Base-by-base conservation (phyloP, 2,888 invertebrate genomes). In the Apamea anceps region DNA sequence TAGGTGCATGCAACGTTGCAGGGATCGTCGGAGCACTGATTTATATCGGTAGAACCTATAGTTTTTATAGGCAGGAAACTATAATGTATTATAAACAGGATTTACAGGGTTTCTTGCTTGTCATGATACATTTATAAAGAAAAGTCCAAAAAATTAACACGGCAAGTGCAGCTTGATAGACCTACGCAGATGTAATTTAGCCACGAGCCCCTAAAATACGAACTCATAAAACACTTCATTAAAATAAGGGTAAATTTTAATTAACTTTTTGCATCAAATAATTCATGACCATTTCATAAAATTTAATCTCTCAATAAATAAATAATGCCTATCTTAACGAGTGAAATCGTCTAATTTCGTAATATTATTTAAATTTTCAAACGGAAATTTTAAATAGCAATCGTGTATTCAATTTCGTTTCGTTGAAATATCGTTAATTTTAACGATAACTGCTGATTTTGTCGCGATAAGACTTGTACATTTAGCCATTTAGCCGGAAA, bases 311-410 rank as follows among this genome's bases (percentile, higher is more conserved):
- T 65, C 67, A 75, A 75, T 78, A 87, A 87, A 84, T 85, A 62
- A 78, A 54, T 72, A 72, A 79, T 72, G 51, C 68, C n/a, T 65
- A 72, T 75, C 25, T 57, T 62, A 54, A 78, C 65, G 71, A 77
- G 62, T 73, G 57, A n/a, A 74, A 84, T 66, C 25, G 67, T 45
- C 75, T 72, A 80, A 83, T 82, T 86, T 85, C 51, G 51, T 63
- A 21, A 18, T 66, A 80, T 65, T 80, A 81, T 88, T 85, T 85
- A 85, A 77, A 91, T 88, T 90, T 88, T 86, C 84, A 85, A 89
- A 86, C 86, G 77, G 88, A 91, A 91, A 89, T 89, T 89, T 91
- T 89, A 90, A 91, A 88, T 87, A 91, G 81, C 76, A 76, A 81
- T 85, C 77, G 82, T 42, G 68, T 81, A 85, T 87, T 85, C 80